Conservation (phyloP, 2,888 invertebrate genomes). For the Cyclophora albipunctata region DNA sequence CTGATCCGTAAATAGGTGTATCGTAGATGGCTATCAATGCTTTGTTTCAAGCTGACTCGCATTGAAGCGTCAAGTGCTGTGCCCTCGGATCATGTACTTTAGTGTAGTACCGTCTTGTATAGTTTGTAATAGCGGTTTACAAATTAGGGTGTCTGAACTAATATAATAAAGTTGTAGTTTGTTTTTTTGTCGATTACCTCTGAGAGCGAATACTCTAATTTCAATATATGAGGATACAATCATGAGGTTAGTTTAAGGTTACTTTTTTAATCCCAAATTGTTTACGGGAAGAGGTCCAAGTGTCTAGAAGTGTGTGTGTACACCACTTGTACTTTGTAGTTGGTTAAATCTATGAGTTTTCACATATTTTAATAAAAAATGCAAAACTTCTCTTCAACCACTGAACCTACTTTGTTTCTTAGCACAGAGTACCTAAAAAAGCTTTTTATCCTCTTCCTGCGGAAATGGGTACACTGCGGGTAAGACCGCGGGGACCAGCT, state of each 20-base stretch:
- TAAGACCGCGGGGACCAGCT: no score
- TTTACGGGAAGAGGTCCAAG: background rate
- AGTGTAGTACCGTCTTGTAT: background rate
- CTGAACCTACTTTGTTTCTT: no score
- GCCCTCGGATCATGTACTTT: background rate
- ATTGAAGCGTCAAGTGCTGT: background rate
- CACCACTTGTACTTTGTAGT: no score
- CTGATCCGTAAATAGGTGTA: slow-evolving; percentile 3
- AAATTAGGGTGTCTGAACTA: background rate
- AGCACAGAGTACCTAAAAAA: no score
- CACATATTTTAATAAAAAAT: no score
- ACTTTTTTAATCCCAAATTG: background rate
- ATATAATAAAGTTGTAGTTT: background rate
- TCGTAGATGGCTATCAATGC: slow-evolving; percentile 3
- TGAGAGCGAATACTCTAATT: background rate
- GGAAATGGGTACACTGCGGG: no score
- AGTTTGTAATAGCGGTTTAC: background rate
- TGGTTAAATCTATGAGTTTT: no score
- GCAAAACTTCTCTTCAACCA: no score
- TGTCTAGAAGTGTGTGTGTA: no score
- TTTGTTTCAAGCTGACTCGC: slow-evolving; percentile 1
- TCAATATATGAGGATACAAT: background rate
- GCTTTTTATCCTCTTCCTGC: no score
- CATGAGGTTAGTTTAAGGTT: background rate
- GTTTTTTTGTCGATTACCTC: background rate